phyloP scores from a whole-genome alignment of 2,113 vertebrate species.

The Telmatochromis bifrenatus region DNA sequence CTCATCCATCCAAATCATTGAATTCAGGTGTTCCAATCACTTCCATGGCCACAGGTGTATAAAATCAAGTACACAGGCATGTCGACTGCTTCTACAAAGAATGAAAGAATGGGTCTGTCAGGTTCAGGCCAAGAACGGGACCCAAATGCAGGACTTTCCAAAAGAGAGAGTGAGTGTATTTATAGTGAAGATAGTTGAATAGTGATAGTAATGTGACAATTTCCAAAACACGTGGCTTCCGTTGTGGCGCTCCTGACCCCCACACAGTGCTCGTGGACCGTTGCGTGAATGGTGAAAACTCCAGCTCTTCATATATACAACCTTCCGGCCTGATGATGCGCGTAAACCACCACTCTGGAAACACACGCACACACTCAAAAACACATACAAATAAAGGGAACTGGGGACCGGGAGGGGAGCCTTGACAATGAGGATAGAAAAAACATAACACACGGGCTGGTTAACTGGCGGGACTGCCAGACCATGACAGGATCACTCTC shows the following conservation, averaged over 20 bases:
- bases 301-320: not conserved
- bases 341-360: not conserved
- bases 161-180: not conserved
- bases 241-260: not conserved
- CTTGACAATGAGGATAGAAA: not conserved
- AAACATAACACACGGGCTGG: not conserved
- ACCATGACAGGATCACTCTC: not conserved
- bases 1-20: not conserved
- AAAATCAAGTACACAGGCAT: not conserved
- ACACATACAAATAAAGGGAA: fast-evolving
- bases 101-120: not conserved
- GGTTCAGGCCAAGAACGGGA: not conserved
- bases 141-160: not conserved
- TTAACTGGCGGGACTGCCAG: not conserved
- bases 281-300: not conserved
- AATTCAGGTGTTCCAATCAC: not conserved
- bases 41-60: not conserved
- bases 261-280: not conserved
- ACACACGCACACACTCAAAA: not conserved
- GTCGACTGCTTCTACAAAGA: not conserved
- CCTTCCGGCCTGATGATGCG: not conserved
- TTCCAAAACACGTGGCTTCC: fast-evolving
- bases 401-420: not conserved
- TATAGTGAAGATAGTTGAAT: not conserved
- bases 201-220: not conserved